phyloP scores from a whole-genome alignment of 1,140 invertebrate species.

The Temnothorax longispinosus region DNA sequence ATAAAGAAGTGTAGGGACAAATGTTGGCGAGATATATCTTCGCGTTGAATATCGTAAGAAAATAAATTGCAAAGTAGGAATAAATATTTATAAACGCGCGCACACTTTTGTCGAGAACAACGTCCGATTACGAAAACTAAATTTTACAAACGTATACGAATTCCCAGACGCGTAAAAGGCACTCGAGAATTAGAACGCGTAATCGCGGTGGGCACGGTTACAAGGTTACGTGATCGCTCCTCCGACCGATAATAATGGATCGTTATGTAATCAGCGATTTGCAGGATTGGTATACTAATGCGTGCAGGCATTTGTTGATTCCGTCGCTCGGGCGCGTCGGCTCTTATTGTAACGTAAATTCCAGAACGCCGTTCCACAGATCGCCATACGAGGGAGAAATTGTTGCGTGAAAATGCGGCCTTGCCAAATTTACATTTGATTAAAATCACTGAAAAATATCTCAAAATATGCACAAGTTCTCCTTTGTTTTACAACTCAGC shows the following conservation, averaged over 20 bases:
- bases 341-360: conserved; percentile 16
- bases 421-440: not conserved
- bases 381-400: not conserved
- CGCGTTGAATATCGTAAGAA: not conserved
- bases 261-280: conserved; percentile 42
- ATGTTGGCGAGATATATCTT: not conserved
- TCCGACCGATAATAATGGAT: conserved; percentile 13
- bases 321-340: not conserved
- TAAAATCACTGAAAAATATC: not conserved
- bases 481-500: not conserved
- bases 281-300: conserved; percentile 14
- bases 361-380: not conserved
- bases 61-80: not conserved
- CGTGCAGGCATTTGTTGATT: not conserved
- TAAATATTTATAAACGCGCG: conserved; percentile 23
- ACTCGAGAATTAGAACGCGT: conserved; percentile 8
- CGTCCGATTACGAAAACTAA: conserved; percentile 1
- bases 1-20: not conserved
- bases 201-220: conserved; percentile 20
- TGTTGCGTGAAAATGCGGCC: not conserved
- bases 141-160: not conserved
- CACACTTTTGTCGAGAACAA: not conserved
- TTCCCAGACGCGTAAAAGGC: not conserved
- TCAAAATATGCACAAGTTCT: not conserved
- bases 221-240: conserved; percentile 39